Percentiles rank a stretch among this genome's conserved stretches.
phyloP scores from a whole-genome alignment of 1,140 invertebrate species.

The Temnothorax nylanderi region DNA sequence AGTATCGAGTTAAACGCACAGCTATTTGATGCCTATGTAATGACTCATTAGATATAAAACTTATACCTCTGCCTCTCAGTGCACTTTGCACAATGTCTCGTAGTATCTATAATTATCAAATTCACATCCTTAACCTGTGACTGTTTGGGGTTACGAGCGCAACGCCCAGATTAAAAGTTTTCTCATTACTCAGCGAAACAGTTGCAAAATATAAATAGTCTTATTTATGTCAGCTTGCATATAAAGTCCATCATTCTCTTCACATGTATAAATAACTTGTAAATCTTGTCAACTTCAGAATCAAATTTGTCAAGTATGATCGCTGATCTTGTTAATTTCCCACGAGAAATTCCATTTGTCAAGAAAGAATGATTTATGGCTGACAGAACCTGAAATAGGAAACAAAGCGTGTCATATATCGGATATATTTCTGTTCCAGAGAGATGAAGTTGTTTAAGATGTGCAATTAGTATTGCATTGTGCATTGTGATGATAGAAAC shows the following conservation, averaged over 20 bases:
- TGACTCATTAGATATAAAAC: conserved; percentile 22
- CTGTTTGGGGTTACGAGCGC: neutral
- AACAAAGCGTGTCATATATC: conserved; percentile 12
- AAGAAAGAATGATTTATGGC: neutral
- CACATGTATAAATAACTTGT: neutral
- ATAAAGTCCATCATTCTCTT: neutral
- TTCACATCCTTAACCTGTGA: neutral
- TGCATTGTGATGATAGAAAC: no score
- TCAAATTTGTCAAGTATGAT: conserved; percentile 29
- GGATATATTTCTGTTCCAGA: neutral
- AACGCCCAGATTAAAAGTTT: neutral
- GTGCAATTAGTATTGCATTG: conserved; percentile 16
- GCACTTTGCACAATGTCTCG: neutral
- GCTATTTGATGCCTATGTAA: conserved; percentile 16
- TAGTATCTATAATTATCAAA: conserved; percentile 17
- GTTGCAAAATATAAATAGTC: neutral
- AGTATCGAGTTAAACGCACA: conserved; percentile 14
- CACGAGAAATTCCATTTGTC: conserved; percentile 19
- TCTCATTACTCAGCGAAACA: neutral
- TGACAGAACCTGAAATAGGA: conserved; percentile 4
- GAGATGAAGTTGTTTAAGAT: conserved; percentile 2
- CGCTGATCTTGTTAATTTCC: conserved; percentile 26
- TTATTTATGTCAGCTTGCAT: neutral
- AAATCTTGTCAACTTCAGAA: conserved; percentile 23
- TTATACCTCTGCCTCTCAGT: neutral